These are phyloP conservation scores for Neosilurus mollespiculum DNA, from an alignment of 2,797 vertebrate genomes.

Conservation along the genomic window DNA sequence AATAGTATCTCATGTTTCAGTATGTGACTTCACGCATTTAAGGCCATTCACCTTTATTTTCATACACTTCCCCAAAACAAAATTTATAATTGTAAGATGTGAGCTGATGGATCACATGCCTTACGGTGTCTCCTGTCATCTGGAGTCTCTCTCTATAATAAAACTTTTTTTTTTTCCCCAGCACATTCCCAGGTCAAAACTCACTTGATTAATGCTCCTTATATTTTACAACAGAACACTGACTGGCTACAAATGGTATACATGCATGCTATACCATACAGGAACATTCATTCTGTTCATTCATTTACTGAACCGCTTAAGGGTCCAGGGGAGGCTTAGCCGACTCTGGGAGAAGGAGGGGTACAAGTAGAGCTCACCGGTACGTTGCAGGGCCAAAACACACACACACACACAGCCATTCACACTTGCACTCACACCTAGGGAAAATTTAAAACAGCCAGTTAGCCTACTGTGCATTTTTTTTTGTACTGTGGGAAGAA, in stretches of 20 bases:
- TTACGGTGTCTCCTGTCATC: constrained; percentile 32
- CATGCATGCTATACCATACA: not conserved
- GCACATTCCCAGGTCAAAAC: constrained; percentile 31
- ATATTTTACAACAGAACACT: constrained; percentile 30
- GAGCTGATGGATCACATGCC: constrained; percentile 37
- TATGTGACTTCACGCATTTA: not conserved
- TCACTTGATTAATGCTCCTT: constrained; percentile 37
- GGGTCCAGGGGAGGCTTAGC: too few species aligned
- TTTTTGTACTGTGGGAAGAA: too few species aligned
- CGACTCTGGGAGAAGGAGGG: too few species aligned
- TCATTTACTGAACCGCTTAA: too few species aligned
- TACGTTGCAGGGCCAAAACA: too few species aligned
- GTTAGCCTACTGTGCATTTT: too few species aligned
- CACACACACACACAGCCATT: too few species aligned
- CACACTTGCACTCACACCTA: too few species aligned
- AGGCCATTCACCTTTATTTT: constrained; percentile 19
- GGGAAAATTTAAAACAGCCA: too few species aligned
- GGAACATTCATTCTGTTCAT: not conserved
- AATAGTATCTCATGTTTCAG: not conserved
- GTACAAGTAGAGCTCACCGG: too few species aligned
- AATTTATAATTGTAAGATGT: constrained; percentile 23
- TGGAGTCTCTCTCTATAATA: constrained; percentile 42
- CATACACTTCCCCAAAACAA: constrained; percentile 18
- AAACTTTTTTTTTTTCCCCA: constrained; percentile 22
- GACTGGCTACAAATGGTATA: constrained; percentile 19